Base-by-base conservation (phyloP, 2,797 vertebrate species). In the Enoplosus armatus region DNA sequence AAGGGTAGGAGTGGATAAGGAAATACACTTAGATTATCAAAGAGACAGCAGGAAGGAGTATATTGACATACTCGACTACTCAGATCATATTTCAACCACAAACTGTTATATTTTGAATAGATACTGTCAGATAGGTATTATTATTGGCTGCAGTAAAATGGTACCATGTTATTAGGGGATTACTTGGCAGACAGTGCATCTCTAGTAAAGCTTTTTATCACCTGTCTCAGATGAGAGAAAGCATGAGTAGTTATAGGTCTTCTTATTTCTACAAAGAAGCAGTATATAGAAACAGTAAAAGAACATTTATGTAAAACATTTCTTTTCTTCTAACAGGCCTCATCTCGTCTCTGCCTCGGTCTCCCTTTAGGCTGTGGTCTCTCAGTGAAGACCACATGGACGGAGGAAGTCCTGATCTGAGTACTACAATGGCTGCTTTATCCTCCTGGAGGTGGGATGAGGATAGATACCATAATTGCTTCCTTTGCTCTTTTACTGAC, bases 341-440 rank as follows among this genome's bases (percentile, higher is more conserved):
- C 62, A 43, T 67, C 51, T 75, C 50, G 54, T 75, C 69, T 45
- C 56, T 76, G 43, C 16, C 31, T 71, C 16, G 60, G 35, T 72
- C 50, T 75, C 18, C 77, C 82, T 24, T 75, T 56, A 15, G 82
- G 61, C 54, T 56, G 56, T 12, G 69, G 80, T 77, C 51, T 61
- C 64, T 86, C 64, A 29, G 35, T 78, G 51, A 68, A 68, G 74
- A 85, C 72, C 62, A 60, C 50, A 60, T 45, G 48, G 73, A 59
- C 33, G 5, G 61, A 80, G 37, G 77, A 75, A 50, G 51, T 79
- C 67, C 59, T 78, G 77, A 65, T 82, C 72, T 2, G 4, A 26
- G 24, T 2, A 6, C 54, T 59, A 89, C 85, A 89, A 91, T 68
- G 68, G 56, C 51, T 56, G 76, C 88, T 88, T 89, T 90, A 71